phyloP scores from a whole-genome alignment of 2,113 vertebrate species.

The Esox niger region DNA sequence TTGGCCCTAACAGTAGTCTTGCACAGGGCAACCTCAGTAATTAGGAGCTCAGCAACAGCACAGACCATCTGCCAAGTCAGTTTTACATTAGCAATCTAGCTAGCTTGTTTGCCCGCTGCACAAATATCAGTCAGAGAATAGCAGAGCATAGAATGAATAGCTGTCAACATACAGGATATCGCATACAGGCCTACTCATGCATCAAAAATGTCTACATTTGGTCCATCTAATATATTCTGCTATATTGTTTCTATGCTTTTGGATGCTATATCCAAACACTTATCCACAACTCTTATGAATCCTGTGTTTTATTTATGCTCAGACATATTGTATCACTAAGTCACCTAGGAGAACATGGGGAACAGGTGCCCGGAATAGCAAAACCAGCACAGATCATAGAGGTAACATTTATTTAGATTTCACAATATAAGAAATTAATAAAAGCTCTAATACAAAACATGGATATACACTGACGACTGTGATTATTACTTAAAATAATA shows the following conservation, averaged over 20 bases:
- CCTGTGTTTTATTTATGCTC: neutral
- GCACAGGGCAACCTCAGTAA: conserved; percentile 33
- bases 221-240: neutral
- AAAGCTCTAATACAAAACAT: conserved; percentile 54
- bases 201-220: neutral
- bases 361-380: neutral
- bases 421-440: conserved; percentile 50
- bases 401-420: conserved; percentile 52
- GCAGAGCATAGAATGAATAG: neutral
- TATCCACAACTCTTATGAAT: neutral
- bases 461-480: conserved; percentile 23
- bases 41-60: conserved; percentile 20
- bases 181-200: neutral
- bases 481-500: conserved; percentile 32
- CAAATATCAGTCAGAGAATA: neutral
- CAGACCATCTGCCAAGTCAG: conserved; percentile 34
- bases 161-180: neutral
- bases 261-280: neutral
- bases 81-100: conserved; percentile 20
- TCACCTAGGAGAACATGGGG: neutral
- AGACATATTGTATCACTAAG: neutral
- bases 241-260: neutral
- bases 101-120: neutral
- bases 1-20: conserved; percentile 29
- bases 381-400: conserved; percentile 4